Evolutionary conservation across 2,888 invertebrate species (phyloP).

Genomic region (Apamea anceps): DNA sequence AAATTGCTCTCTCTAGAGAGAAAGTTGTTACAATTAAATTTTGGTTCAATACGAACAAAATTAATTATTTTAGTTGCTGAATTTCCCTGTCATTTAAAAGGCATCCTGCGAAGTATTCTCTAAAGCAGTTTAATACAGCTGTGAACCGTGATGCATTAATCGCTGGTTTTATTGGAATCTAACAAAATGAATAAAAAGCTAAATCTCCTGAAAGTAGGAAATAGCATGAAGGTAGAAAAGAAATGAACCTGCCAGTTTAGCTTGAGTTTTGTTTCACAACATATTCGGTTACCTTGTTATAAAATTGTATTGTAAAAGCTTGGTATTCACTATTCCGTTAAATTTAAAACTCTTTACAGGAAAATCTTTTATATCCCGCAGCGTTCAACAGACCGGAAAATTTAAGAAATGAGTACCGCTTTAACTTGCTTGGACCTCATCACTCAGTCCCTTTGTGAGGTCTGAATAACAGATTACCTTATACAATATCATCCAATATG

Average conservation of each 20-base stretch:
- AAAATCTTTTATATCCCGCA: background rate
- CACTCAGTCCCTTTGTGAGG: background rate
- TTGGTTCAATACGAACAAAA: background rate
- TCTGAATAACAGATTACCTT: background rate
- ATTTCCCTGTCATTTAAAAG: background rate
- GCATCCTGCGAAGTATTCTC: background rate
- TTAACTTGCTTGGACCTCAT: background rate
- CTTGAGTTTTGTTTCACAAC: background rate
- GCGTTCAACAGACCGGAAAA: background rate
- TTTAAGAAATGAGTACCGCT: background rate
- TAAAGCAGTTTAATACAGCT: background rate
- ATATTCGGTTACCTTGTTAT: background rate
- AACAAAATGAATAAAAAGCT: background rate
- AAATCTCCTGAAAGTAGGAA: background rate
- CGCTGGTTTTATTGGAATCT: background rate
- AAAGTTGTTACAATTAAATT: background rate
- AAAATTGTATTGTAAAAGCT: background rate
- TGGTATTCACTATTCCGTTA: background rate
- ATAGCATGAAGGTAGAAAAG: background rate
- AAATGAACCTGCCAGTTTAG: background rate
- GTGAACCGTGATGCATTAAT: too few relatives aligned
- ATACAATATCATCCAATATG: background rate
- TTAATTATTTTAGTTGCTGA: background rate
- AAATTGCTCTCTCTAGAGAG: background rate
- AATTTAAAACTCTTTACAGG: background rate